Conservation (phyloP, 2,888 invertebrate species). For the Stenoptilia bipunctidactyla region DNA sequence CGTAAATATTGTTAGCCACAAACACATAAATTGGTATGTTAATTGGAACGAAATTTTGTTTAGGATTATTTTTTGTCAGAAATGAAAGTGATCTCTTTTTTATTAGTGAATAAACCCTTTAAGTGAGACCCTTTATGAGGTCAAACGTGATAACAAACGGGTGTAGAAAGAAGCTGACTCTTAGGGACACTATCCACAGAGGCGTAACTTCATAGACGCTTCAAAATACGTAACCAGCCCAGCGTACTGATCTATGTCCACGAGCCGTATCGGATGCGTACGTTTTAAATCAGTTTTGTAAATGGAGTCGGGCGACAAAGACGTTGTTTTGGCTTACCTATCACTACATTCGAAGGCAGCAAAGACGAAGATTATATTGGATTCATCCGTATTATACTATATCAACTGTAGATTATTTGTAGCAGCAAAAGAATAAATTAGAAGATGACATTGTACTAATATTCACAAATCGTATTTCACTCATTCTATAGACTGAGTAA, state of each 20-base stretch:
- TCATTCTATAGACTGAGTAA: too few relatives aligned
- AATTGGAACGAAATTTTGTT: too few relatives aligned
- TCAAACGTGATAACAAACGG: too few relatives aligned
- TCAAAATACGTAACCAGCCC: conserved; percentile 10
- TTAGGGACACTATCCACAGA: too few relatives aligned
- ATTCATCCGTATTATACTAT: conserved; percentile 2
- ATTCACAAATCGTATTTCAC: too few relatives aligned
- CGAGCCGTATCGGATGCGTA: conserved; percentile 12
- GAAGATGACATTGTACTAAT: neutral
- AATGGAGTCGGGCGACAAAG: conserved; percentile 5
- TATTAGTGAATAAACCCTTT: too few relatives aligned
- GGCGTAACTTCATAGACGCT: conserved; percentile 4
- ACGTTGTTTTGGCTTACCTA: conserved; percentile 7
- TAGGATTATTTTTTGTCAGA: too few relatives aligned
- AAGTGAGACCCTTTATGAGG: too few relatives aligned
- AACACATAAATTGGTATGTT: too few relatives aligned
- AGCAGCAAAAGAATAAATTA: conserved; percentile 1
- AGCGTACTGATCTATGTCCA: conserved; percentile 13
- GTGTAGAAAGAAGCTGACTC: too few relatives aligned
- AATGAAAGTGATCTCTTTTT: too few relatives aligned
- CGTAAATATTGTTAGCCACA: too few relatives aligned
- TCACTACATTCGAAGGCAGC: conserved; percentile 5
- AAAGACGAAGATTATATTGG: conserved; percentile 5
- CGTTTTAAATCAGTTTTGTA: conserved; percentile 10
- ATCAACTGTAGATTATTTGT: conserved; percentile 4